These are phyloP conservation scores for Dryococelus australis DNA, from an alignment of 2,888 invertebrate genomes.

Conservation along the genomic window DNA sequence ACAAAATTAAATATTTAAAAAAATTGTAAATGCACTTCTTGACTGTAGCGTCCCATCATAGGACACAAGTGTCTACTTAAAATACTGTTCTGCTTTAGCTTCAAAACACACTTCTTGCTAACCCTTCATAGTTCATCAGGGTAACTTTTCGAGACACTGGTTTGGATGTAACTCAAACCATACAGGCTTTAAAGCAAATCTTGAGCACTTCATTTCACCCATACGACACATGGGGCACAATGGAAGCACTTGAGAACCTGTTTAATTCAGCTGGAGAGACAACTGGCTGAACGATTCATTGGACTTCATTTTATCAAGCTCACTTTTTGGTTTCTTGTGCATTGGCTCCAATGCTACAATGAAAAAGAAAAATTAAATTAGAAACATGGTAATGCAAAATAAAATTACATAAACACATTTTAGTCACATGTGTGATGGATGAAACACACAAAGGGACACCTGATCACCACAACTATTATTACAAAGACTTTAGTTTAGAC, in stretches of 20 bases:
- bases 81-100: no score
- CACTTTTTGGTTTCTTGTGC: constrained; percentile 4
- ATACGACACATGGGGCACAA: no score
- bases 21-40: background rate
- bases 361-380: background rate
- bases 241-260: no score
- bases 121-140: background rate
- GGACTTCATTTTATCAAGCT: constrained; percentile 24
- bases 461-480: no score
- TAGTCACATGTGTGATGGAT: no score
- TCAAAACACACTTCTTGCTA: no score
- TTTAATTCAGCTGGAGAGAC: constrained; percentile 11
- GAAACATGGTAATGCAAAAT: no score
- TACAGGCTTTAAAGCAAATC: background rate
- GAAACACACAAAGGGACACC: no score
- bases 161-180: background rate
- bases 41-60: background rate
- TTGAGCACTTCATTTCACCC: no score
- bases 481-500: no score
- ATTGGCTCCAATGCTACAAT: constrained; percentile 21
- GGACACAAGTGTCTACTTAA: no score
- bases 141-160: background rate
- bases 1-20: background rate
- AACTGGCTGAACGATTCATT: constrained; percentile 22
- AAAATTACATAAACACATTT: no score